Percentiles rank a stretch among this genome's conserved stretches.
Evolutionary conservation across 92 coral and sea anemone species (phyloP).

Genomic region (Epizoanthus rinbou): DNA sequence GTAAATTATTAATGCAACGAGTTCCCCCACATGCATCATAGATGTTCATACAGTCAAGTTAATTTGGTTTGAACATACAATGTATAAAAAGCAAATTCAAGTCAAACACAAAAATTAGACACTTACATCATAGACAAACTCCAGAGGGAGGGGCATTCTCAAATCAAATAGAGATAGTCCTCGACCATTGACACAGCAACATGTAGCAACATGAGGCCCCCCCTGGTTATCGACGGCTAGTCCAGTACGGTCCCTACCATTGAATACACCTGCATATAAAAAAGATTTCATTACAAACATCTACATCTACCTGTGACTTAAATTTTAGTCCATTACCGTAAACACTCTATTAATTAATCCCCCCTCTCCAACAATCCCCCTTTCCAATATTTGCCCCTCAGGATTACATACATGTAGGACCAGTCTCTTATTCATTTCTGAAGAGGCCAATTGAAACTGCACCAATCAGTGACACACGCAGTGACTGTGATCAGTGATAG

Average conservation of each 20-base stretch:
- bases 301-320: no score
- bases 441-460: no score
- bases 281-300: not conserved
- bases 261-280: slow-evolving; percentile 63
- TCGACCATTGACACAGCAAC: slow-evolving; percentile 84
- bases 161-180: slow-evolving; percentile 86
- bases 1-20: no score
- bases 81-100: not conserved
- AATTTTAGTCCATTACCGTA: no score
- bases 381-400: no score
- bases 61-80: not conserved
- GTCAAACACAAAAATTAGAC: not conserved
- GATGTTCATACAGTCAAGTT: no score
- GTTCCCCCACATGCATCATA: no score
- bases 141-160: slow-evolving; percentile 82
- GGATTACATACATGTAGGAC: no score
- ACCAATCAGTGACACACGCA: no score
- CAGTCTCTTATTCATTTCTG: no score
- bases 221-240: slow-evolving; percentile 75
- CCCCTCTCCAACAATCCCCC: no score
- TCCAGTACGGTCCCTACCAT: slow-evolving; percentile 87
- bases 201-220: slow-evolving; percentile 76
- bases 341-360: no score
- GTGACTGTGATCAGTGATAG: not conserved
- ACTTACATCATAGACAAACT: slow-evolving; percentile 81